Conservation (phyloP, 1,140 invertebrate species). For the Conus betulinus region DNA sequence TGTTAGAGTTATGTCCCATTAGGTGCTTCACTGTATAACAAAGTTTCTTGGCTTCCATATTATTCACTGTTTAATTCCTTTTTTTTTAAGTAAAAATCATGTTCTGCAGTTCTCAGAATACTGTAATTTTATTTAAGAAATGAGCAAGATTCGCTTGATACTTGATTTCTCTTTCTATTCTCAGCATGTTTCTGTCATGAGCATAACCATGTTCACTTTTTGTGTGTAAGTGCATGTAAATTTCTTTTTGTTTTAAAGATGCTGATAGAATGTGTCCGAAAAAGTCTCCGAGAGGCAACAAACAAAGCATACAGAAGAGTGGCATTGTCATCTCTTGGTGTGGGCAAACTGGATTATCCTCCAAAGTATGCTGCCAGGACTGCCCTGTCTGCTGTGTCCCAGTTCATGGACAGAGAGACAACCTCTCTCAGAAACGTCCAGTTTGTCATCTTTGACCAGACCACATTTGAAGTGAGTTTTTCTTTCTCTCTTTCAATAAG, state of each 20-base stretch:
- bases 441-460: constrained; percentile 2
- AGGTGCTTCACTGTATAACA: too few relatives aligned
- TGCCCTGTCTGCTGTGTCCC: not conserved
- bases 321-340: constrained; percentile 1
- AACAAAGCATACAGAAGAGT: not conserved
- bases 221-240: not conserved
- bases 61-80: too few relatives aligned
- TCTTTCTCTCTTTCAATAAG: not conserved
- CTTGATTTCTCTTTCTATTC: too few relatives aligned
- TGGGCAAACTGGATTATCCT: constrained; percentile 5
- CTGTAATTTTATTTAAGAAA: too few relatives aligned
- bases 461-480: not conserved
- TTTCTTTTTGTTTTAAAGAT: constrained; percentile 2
- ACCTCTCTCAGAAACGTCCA: not conserved
- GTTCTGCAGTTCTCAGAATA: too few relatives aligned
- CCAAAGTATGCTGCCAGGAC: not conserved
- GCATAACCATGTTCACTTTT: not conserved
- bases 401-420: not conserved
- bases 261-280: constrained; percentile 16
- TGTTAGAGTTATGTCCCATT: too few relatives aligned
- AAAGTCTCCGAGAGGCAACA: not conserved
- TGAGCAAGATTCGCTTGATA: too few relatives aligned
- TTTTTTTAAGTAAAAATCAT: too few relatives aligned
- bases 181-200: not conserved
- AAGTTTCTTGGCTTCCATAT: too few relatives aligned